phyloP scores from a whole-genome alignment of 2,888 invertebrate genomes.

The Macroteleia sp. region DNA sequence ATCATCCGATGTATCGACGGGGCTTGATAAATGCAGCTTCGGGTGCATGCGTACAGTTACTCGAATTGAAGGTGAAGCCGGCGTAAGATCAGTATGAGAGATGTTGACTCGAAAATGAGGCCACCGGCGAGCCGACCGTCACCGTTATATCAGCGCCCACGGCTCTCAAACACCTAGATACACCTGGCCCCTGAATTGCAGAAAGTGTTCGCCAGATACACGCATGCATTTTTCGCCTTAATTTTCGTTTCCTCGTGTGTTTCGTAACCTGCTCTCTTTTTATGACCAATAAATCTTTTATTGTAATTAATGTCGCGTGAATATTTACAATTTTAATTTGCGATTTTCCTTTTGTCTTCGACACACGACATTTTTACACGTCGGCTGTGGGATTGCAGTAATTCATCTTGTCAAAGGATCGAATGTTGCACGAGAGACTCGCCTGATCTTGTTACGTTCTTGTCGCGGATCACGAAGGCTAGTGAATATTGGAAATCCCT shows the following conservation, averaged over 20 bases:
- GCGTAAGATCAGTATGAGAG: slow-evolving; percentile 57
- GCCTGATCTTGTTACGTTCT: background rate
- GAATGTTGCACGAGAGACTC: slow-evolving; percentile 7
- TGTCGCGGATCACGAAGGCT: slow-evolving; percentile 6
- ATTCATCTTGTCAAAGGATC: background rate
- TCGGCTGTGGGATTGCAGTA: background rate
- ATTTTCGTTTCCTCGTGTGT: background rate
- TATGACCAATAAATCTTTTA: background rate
- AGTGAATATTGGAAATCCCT: slow-evolving; percentile 25
- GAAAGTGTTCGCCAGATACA: background rate
- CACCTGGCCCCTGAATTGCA: slow-evolving; percentile 36
- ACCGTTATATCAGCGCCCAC: slow-evolving; percentile 82
- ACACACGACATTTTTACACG: background rate
- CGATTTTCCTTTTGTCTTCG: background rate
- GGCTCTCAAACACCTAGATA: slow-evolving; percentile 69
- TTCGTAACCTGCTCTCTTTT: slow-evolving; percentile 12
- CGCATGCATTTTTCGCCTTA: background rate
- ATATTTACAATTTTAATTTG: slow-evolving; percentile 13
- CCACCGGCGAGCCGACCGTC: slow-evolving; percentile 77
- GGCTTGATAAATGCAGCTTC: slow-evolving; percentile 40
- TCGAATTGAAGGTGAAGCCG: slow-evolving; percentile 57
- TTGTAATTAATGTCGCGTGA: slow-evolving; percentile 11
- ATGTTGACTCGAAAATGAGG: slow-evolving; percentile 76
- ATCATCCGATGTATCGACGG: slow-evolving; percentile 38
- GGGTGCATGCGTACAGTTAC: slow-evolving; percentile 69